phyloP scores from a whole-genome alignment of 2,113 vertebrate genomes.

The Boleophthalmus pectinirostris region DNA sequence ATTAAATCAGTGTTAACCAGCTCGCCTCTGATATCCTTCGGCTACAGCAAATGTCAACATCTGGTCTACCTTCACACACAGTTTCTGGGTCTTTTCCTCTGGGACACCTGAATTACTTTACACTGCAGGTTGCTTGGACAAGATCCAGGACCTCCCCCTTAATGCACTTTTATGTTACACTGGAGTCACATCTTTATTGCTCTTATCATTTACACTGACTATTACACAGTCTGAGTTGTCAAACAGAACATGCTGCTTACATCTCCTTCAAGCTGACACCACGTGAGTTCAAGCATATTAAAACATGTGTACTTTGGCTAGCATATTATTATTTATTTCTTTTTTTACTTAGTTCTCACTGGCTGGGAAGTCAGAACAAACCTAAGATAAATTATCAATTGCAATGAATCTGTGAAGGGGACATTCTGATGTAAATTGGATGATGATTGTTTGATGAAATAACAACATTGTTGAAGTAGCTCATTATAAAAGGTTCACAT shows the following conservation, averaged over 20 bases:
- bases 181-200: slow-evolving; percentile 14
- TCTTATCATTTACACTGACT: neutral
- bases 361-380: slow-evolving; percentile 21
- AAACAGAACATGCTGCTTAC: slow-evolving; percentile 2
- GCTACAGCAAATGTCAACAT: slow-evolving; percentile 15
- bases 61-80: slow-evolving; percentile 15
- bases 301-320: neutral
- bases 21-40: slow-evolving; percentile 13
- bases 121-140: slow-evolving; percentile 26
- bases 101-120: slow-evolving; percentile 29
- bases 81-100: slow-evolving; percentile 30
- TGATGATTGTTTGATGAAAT: neutral
- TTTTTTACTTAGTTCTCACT: slow-evolving; percentile 1
- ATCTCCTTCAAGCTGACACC: neutral
- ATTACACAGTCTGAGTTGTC: slow-evolving; percentile 7
- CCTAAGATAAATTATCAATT: slow-evolving; percentile 21
- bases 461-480: neutral
- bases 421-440: slow-evolving; percentile 9
- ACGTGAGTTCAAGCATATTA: neutral
- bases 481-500: neutral
- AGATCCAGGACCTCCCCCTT: slow-evolving; percentile 17
- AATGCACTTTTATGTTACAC: neutral
- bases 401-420: slow-evolving; percentile 16
- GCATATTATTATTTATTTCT: neutral
- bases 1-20: slow-evolving; percentile 12